Conservation (phyloP, 2,797 vertebrate genomes). For the Dromococcyx pavoninus region DNA sequence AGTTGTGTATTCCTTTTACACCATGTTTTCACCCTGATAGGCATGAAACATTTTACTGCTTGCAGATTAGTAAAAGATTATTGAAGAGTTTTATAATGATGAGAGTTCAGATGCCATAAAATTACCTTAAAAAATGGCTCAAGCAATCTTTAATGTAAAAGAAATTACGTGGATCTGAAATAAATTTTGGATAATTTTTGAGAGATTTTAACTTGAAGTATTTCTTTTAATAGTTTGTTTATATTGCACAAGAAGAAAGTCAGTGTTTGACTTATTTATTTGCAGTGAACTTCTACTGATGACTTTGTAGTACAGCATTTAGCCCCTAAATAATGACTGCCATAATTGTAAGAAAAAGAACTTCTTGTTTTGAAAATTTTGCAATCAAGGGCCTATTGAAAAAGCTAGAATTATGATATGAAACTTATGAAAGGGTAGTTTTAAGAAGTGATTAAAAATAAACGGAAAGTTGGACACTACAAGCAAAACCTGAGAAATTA, state of each 20-base stretch:
- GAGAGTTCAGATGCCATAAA: background rate
- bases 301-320: background rate
- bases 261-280: background rate
- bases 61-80: background rate
- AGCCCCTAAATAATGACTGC: background rate
- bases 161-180: background rate
- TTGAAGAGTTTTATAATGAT: background rate
- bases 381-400: background rate
- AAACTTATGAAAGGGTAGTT: background rate
- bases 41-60: background rate
- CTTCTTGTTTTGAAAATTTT: background rate
- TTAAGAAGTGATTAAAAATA: background rate
- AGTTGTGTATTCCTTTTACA: background rate
- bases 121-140: background rate
- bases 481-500: background rate
- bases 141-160: background rate
- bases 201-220: background rate
- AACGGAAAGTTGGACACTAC: background rate
- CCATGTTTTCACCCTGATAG: background rate
- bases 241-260: background rate
- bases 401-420: background rate
- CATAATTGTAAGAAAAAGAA: background rate
- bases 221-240: background rate
- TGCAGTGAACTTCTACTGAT: background rate
- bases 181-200: background rate